Base-by-base conservation (phyloP, 2,888 invertebrate species). In the Ommatoiulus sabulosus region DNA sequence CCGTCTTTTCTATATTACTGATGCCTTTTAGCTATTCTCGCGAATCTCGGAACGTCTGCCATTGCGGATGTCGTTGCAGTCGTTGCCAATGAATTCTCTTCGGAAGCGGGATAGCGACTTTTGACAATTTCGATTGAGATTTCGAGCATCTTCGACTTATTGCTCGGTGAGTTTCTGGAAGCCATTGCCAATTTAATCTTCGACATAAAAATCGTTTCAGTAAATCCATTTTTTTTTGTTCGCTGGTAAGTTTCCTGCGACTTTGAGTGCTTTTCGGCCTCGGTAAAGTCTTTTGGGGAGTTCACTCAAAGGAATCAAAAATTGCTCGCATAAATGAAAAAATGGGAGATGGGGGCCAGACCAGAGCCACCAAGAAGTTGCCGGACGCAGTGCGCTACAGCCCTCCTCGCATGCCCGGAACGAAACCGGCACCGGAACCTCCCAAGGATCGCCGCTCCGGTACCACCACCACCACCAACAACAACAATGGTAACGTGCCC, bases 311-410 rank as follows among this genome's bases (percentile, higher is more conserved):
- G 8, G 10, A 35, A 12, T 35, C 80, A 12, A 80, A 80, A 35
- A 80, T 80, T 35, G 80, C 80, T 35, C 80, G 80, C 80, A 43
- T 24, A 24, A 24, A 80, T 80, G 80, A 35, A 24, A 86, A 86
- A n/a, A 88, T 88, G 88, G 88, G 88, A 15, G 88, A 88, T 48
- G 88, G 88, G 44, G 88, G 88, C 17, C 89, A 89, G 35, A 87
- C 48, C 35, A 80, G 72, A 84, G 84, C 72, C 80, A 35, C n/a
- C 46, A 87, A 87, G 57, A 89, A 89, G 63, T n/a, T 88, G 35
- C 89, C 89, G 20, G 89, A 89, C 17, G 48, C 89, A 5, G 20
- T 89, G 15, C 87, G 89, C 1, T 89, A 89, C 87, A 87, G 87
- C 80, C 89, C 89, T 3, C 89, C 89, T 4, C 84, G 84, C 15